Evolutionary conservation across 2,888 invertebrate genomes (phyloP).

Genomic region (Deilephila elpenor): DNA sequence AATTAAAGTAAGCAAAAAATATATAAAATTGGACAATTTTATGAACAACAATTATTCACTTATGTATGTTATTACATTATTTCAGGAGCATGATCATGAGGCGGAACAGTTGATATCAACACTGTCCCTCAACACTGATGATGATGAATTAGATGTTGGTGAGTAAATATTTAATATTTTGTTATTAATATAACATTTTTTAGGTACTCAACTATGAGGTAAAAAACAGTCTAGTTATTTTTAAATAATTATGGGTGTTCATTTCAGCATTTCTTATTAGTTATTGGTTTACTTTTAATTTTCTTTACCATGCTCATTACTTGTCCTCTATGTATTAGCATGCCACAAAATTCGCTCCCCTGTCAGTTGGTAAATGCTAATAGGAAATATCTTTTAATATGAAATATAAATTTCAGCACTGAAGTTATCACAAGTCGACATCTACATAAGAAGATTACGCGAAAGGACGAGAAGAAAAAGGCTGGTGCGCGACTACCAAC

Average conservation of each 20-base stretch:
- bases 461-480: constrained; percentile 95
- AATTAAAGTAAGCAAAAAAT: too few relatives aligned
- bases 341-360: too few relatives aligned
- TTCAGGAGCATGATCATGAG: constrained; percentile 95
- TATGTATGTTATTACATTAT: constrained; percentile 37
- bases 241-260: too few relatives aligned
- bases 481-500: constrained; percentile 94
- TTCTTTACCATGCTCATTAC: too few relatives aligned
- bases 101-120: constrained; percentile 96
- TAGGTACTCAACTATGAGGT: neutral
- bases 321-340: too few relatives aligned
- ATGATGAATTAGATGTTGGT: constrained; percentile 94
- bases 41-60: neutral
- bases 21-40: too few relatives aligned
- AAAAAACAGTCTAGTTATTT: too few relatives aligned
- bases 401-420: constrained; percentile 83
- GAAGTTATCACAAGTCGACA: constrained; percentile 96
- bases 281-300: too few relatives aligned
- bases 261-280: too few relatives aligned
- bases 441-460: constrained; percentile 92
- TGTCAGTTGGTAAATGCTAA: neutral
- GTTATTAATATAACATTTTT: neutral
- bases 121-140: constrained; percentile 92
- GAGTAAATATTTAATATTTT: constrained; percentile 49
- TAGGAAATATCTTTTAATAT: neutral